These are phyloP conservation scores for Rana temporaria DNA, from an alignment of 2,113 vertebrate genomes.

Conservation along the genomic window DNA sequence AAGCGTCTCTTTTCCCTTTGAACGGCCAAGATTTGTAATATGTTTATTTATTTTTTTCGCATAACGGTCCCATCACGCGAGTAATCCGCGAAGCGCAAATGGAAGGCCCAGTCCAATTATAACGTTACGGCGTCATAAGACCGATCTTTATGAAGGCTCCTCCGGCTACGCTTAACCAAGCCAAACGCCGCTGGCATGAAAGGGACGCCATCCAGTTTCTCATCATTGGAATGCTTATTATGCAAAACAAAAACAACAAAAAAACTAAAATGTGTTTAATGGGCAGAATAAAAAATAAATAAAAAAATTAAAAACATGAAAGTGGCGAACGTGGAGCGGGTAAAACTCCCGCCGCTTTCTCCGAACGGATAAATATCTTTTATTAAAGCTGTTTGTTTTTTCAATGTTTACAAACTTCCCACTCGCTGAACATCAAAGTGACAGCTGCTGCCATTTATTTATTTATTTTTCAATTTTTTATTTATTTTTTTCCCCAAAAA, in stretches of 20 bases:
- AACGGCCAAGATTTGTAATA: background rate
- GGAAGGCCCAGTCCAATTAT: background rate
- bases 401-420: background rate
- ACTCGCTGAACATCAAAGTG: background rate
- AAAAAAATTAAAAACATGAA: conserved; percentile 15
- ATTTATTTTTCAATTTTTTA: background rate
- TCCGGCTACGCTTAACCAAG: background rate
- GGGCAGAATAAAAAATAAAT: conserved; percentile 15
- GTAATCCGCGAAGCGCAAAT: background rate
- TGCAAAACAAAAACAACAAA: background rate
- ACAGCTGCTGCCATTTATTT: conserved; percentile 6
- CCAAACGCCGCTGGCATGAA: background rate
- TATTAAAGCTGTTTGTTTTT: conserved; percentile 31
- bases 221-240: conserved; percentile 3
- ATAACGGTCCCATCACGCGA: background rate
- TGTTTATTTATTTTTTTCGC: too few species aligned
- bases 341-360: background rate
- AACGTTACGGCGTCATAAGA: background rate
- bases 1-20: background rate
- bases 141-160: background rate
- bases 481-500: background rate
- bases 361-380: background rate
- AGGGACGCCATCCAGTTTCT: background rate
- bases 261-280: conserved; percentile 14
- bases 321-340: background rate